A percentile compares a stretch with the other conserved stretches of the same genome.
Evolutionary conservation across 23 tunicate genomes (phyloP).

Genomic region (Styela clava): DNA sequence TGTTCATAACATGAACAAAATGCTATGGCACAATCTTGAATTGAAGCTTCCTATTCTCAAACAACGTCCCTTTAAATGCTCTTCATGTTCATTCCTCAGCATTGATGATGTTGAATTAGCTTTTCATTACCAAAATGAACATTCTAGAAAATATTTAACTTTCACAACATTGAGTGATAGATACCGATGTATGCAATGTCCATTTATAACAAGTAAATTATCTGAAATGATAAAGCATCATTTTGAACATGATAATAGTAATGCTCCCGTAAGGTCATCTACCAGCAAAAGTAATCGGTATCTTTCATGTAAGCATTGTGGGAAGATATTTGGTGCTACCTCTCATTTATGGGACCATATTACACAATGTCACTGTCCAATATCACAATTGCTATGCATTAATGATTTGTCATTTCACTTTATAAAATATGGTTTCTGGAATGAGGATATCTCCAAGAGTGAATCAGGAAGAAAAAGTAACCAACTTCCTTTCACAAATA

Average conservation of each 20-base stretch:
- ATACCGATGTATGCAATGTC: constrained; percentile 4
- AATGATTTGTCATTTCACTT: not conserved
- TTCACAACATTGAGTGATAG: not conserved
- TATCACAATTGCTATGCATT: not conserved
- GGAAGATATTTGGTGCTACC: not conserved
- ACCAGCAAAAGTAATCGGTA: not conserved
- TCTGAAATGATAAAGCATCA: constrained; percentile 11
- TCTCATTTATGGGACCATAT: constrained; percentile 7
- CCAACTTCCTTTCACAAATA: not conserved
- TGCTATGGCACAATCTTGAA: not conserved
- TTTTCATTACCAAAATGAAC: not conserved
- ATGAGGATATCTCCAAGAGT: not conserved
- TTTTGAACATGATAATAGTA: not conserved
- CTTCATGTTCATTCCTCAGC: not conserved
- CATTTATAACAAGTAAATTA: not conserved
- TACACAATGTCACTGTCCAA: not conserved
- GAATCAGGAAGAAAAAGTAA: not conserved
- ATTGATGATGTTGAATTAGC: constrained; percentile 1
- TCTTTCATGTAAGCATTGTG: constrained; percentile 1
- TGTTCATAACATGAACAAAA: not conserved
- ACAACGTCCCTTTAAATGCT: not conserved
- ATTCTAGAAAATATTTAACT: not conserved
- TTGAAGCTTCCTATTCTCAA: not conserved
- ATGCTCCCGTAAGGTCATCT: not conserved
- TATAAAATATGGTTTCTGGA: constrained; percentile 16